Evolutionary conservation across 2,113 vertebrate genomes (phyloP).

Genomic region (Ibidorhyncha struthersii): DNA sequence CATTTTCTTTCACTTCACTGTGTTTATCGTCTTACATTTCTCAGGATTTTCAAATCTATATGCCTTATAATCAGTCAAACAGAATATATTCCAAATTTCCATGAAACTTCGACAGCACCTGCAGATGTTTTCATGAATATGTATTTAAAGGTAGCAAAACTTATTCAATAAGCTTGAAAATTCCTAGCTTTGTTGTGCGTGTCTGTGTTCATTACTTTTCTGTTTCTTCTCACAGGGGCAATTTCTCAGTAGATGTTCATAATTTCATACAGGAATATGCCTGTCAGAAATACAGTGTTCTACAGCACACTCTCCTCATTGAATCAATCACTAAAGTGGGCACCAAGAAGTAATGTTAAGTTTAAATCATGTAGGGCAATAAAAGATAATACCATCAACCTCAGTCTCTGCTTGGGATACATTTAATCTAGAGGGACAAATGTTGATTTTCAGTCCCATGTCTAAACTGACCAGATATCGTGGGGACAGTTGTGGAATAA

Average conservation of each 20-base stretch:
- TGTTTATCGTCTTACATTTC: background rate
- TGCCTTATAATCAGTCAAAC: background rate
- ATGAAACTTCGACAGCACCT: background rate
- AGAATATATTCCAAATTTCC: background rate
- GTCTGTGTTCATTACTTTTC: background rate
- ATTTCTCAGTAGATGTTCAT: background rate
- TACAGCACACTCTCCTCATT: background rate
- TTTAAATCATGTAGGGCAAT: background rate
- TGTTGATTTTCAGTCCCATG: background rate
- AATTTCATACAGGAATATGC: background rate
- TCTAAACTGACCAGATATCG: background rate
- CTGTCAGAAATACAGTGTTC: background rate
- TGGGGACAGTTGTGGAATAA: background rate
- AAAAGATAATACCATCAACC: background rate
- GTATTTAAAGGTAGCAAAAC: conserved; percentile 15
- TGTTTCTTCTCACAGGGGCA: background rate
- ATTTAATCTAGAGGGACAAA: background rate
- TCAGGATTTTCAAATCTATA: background rate
- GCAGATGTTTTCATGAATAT: conserved; percentile 30
- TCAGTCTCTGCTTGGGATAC: background rate
- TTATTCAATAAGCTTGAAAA: background rate
- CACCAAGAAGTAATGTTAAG: background rate
- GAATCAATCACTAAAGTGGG: background rate
- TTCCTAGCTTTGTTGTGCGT: background rate
- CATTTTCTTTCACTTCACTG: background rate